Evolutionary conservation across 2,888 invertebrate genomes (phyloP), one percentile per base, ranked within the genome.

Genomic region (Drosophila picticornis): DNA sequence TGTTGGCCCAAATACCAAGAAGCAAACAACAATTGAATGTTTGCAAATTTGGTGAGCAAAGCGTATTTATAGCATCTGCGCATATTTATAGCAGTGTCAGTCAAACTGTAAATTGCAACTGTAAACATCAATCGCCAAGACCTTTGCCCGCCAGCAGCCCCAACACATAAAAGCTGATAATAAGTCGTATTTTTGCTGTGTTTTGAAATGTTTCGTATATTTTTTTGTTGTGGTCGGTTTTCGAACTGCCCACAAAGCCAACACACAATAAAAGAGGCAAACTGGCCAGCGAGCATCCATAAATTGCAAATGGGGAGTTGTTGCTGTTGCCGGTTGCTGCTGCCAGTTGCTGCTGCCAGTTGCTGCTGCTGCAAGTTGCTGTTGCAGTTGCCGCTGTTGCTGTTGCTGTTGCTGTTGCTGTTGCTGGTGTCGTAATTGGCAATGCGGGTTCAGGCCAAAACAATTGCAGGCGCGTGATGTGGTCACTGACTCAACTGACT

Each of bases 351-450:
- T 80, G 90, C 89, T 50, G 65, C 65, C 5, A 51, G n/a, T 31
- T 64, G 74, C 43, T 80, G 85, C 70, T 82, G 80, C 75, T 90
- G 88, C 57, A 19, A 13, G 77, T n/a, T 22, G 55, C 36, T 69
- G 62, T 50, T 57, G 62, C 63, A 13, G 55, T 29, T 36, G 36
- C 52, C 22, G 75, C 16, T 19, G 55, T 27, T 65, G 68, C 52
- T n/a, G n/a, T n/a, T 22, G 55, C 36, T 69, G 62, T 50, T 57
- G 62, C 63, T 36, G 36, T 48, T 63, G 65, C 70, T 68, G 74
- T 43, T 81, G 88, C 74, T 89, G 81, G 86, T 90, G 89, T 88
- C 84, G 91, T 91, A 91, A 89, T 90, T 89, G 90, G 87, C 84
- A 83, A 89, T 90, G 88, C 90, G 84, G 84, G 86, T 70, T 83